Evolutionary conservation across 2,113 vertebrate genomes (phyloP).

Genomic region (Microcebus lehilahytsara): DNA sequence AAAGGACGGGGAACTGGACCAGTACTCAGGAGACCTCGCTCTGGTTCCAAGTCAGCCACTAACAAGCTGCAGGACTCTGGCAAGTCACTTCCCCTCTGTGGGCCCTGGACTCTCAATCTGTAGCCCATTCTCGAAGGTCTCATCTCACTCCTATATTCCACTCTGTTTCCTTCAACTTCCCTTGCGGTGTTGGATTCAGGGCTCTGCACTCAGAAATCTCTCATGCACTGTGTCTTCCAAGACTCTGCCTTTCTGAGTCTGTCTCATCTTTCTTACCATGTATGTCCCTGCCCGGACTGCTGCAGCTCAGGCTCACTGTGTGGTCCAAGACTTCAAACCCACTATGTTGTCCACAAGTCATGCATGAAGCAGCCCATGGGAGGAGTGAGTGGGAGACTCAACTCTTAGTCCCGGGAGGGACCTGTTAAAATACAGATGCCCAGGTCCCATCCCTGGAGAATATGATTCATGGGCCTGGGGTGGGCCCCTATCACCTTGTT

Average conservation of each 20-base stretch:
- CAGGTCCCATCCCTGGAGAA: neutral
- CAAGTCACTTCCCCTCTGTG: neutral
- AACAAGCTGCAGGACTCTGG: neutral
- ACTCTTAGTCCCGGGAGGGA: neutral
- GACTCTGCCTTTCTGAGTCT: neutral
- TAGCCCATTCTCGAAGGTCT: neutral
- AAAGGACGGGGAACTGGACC: neutral
- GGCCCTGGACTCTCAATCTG: neutral
- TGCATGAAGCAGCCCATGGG: fast-evolving
- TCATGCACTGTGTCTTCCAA: neutral
- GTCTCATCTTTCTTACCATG: neutral
- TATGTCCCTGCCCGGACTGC: neutral
- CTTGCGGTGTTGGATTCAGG: neutral
- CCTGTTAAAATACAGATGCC: neutral
- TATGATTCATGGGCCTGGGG: neutral
- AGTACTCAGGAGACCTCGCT: neutral
- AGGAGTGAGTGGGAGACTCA: neutral
- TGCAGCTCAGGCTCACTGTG: neutral
- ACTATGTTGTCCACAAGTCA: neutral
- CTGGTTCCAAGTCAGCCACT: neutral
- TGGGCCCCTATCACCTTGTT: neutral
- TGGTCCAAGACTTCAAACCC: neutral
- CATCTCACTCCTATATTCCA: neutral
- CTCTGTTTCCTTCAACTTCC: neutral
- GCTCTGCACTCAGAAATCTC: neutral